Base-by-base conservation (phyloP, 2,113 vertebrate species). In the Ciconia maguari region DNA sequence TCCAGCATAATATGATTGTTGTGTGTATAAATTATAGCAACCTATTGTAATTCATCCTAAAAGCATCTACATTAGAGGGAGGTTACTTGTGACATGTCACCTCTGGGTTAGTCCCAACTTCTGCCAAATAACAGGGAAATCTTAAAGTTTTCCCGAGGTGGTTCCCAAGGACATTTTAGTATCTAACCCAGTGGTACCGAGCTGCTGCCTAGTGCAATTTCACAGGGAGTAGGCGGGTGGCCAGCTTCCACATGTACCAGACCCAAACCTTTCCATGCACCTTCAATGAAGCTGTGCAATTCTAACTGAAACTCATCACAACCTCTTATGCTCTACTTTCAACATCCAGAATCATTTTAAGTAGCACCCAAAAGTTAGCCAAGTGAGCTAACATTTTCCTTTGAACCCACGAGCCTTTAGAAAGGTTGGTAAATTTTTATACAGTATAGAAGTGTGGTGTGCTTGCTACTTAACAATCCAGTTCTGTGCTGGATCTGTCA, bases 401-500 rank as follows among this genome's bases (percentile, higher is more conserved):
- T 96, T 96, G 79, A 98, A 97, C 91, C 87, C 81, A 44, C 19
- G 36, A 97, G 96, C 61, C 3, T 95, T 97, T 96, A 93, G 89
- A 94, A 97, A 96, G 21, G 77, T 95, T 91, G 90, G 92, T 95
- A 93, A 92, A 82, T 83, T 95, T 97, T 96, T 96, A 96, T 76
- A 88, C 83, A 96, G 87, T 88, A 94, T 86, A 60, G 96, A 97
- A 96, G 83, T 30, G 1, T 78, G 83, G 93, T 91, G 92, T 95
- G 91, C 84, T 91, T 95, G 86, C 87, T 89, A 86, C 96, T 98
- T 98, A 98, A 98, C 96, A 96, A 97, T 94, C 87, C 95, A 42
- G 96, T 97, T 97, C 98, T 98, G 98, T 97, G 95, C 97, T 98
- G 81, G 91, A 98, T 98, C 98, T 98, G 97, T 98, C 98, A 98